These are phyloP conservation scores for Eurypyga helias DNA, from an alignment of 2,113 vertebrate species.

Conservation along the genomic window DNA sequence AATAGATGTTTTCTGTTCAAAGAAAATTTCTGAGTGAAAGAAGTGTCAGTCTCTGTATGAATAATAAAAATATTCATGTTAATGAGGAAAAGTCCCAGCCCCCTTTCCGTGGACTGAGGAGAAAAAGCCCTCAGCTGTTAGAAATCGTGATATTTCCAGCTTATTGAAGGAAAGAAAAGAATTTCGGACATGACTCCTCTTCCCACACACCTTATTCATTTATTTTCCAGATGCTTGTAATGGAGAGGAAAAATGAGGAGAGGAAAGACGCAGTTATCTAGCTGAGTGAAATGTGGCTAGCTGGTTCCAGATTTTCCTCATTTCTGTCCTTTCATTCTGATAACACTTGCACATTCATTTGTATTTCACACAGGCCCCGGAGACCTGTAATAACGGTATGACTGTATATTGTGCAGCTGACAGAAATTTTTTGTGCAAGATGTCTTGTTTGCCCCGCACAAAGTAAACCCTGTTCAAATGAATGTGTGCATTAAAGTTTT, in stretches of 20 bases:
- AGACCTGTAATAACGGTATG: slow-evolving; percentile 24
- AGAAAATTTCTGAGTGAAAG: not conserved
- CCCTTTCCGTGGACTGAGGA: not conserved
- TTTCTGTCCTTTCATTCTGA: not conserved
- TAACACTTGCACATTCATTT: not conserved
- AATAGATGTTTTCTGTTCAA: not conserved
- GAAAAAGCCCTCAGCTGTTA: not conserved
- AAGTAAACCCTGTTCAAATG: slow-evolving; percentile 17
- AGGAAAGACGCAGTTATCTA: slow-evolving; percentile 43
- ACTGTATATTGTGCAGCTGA: not conserved
- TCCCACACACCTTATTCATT: slow-evolving; percentile 27
- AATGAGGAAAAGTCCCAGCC: not conserved
- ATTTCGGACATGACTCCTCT: not conserved
- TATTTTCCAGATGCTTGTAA: slow-evolving; percentile 26
- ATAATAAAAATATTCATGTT: not conserved
- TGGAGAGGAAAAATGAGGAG: slow-evolving; percentile 29
- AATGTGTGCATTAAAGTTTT: not conserved
- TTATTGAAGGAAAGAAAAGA: slow-evolving; percentile 11
- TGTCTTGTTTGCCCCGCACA: slow-evolving; percentile 21
- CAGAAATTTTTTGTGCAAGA: not conserved
- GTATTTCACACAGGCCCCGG: not conserved
- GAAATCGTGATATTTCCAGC: not conserved
- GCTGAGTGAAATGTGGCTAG: not conserved
- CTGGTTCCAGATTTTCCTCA: not conserved
- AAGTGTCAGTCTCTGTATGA: not conserved